Evolutionary conservation across 37 sponge, comb jelly and placozoan species (phyloP).

Genomic region (Bolinopsis microptera): DNA sequence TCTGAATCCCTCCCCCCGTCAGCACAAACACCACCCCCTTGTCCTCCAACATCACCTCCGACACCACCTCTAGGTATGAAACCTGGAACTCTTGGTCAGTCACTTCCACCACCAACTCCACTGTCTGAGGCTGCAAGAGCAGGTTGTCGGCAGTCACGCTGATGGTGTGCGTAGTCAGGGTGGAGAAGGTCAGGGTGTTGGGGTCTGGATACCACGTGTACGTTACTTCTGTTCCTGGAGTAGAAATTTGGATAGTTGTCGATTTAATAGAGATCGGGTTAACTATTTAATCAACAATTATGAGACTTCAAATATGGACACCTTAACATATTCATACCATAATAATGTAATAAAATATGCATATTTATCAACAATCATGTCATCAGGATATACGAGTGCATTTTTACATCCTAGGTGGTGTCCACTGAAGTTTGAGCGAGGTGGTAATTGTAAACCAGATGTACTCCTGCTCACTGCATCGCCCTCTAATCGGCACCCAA

Average conservation of each 20-base stretch:
- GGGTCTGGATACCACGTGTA: not conserved
- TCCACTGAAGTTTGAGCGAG: too few relatives aligned
- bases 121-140: slow-evolving; percentile 2
- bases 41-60: not conserved
- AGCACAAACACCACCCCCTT: not conserved
- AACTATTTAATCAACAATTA: not conserved
- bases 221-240: not conserved
- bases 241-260: too few relatives aligned
- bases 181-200: not conserved
- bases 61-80: slow-evolving; percentile 14
- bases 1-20: not conserved
- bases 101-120: not conserved
- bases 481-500: not conserved
- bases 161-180: not conserved
- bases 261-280: not conserved
- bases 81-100: slow-evolving; percentile 32
- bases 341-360: too few relatives aligned
- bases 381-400: too few relatives aligned
- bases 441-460: not conserved
- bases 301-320: too few relatives aligned
- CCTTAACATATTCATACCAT: too few relatives aligned
- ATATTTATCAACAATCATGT: too few relatives aligned
- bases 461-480: not conserved
- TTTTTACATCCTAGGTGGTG: too few relatives aligned
- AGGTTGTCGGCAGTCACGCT: slow-evolving; percentile 6